These are phyloP conservation scores for Gonatopus flavifemur DNA, from an alignment of 1,140 invertebrate species.

Conservation along the genomic window DNA sequence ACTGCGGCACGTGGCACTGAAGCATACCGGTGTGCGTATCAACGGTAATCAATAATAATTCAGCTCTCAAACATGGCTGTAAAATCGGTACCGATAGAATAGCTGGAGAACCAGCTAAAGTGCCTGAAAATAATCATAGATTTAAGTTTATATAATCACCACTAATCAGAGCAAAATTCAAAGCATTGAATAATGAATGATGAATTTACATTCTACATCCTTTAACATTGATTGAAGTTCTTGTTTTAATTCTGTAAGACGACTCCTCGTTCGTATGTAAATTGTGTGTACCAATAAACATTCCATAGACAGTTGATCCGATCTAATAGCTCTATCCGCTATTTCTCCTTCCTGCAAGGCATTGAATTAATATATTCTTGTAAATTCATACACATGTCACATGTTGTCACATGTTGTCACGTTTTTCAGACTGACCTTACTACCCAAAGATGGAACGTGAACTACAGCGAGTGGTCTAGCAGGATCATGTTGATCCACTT, in stretches of 20 bases:
- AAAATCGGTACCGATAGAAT: conserved; percentile 87
- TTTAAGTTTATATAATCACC: too few relatives aligned
- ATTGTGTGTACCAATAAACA: conserved; percentile 96
- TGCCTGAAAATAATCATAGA: conserved; percentile 54
- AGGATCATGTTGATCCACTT: conserved; percentile 83
- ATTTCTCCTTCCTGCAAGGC: conserved; percentile 67
- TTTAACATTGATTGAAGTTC: conserved; percentile 74
- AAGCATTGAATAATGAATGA: background rate
- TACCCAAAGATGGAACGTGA: conserved; percentile 83
- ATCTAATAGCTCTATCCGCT: conserved; percentile 77
- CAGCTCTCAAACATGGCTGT: conserved; percentile 85
- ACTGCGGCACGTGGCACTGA: conserved; percentile 88
- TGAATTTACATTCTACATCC: conserved; percentile 69
- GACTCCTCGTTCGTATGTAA: conserved; percentile 83
- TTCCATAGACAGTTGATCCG: conserved; percentile 91
- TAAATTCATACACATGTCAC: conserved; percentile 1
- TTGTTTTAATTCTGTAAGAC: conserved; percentile 81
- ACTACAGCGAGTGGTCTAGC: conserved; percentile 80
- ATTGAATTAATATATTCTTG: conserved; percentile 12
- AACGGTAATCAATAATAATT: conserved; percentile 88
- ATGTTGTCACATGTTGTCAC: background rate
- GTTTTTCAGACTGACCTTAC: conserved; percentile 55
- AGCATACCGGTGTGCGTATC: conserved; percentile 93
- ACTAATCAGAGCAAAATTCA: background rate
- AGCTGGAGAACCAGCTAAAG: conserved; percentile 78